Base-by-base conservation (phyloP, 2,113 vertebrate species). In the Bos javanicus region DNA sequence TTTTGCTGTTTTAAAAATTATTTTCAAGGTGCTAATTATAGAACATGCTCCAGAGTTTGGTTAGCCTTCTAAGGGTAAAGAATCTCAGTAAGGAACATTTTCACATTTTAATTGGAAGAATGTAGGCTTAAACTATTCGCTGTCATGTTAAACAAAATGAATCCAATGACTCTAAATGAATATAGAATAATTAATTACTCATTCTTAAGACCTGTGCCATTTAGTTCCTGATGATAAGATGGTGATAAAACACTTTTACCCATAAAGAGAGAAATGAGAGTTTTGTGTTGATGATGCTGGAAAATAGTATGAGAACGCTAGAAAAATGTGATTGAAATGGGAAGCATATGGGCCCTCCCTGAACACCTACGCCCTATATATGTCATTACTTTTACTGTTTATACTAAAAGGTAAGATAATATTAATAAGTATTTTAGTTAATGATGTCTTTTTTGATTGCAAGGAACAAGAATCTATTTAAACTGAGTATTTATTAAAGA, bases 21-120 rank as follows among this genome's bases (percentile, higher is more conserved):
- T 98, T 98, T 98, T 96, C 85, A 90, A 43, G 12, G 1, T 95
- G 46, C 39, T 95, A 97, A 97, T 98, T 97, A 92, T 88, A 96
- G 90, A 96, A 52, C 67, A 30, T 83, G 56, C n/a, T 90, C 59
- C 78, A 52, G 46, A 96, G 64, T 98, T 96, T 78, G n/a, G 28
- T 80, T 85, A 96, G 56, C 82, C 28, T 54, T 64, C 10, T 93
- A 87, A 95, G 74, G 82, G 67, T 39, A 83, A 87, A 95, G 64
- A 85, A 98, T 95, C 54, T 95, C 87, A 95, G 93, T 92, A 96
- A 97, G 87, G 85, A 91, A 87, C 50, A 94, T 74, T 97, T 96
- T 96, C 83, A 86, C 57, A 91, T 97, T 97, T 97, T 98, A 97
- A 96, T 97, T 94, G 92, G 64, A 86, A 96, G 83, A 93, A 95